phyloP scores from a whole-genome alignment of 2,797 vertebrate species.

The Spinus pinus region DNA sequence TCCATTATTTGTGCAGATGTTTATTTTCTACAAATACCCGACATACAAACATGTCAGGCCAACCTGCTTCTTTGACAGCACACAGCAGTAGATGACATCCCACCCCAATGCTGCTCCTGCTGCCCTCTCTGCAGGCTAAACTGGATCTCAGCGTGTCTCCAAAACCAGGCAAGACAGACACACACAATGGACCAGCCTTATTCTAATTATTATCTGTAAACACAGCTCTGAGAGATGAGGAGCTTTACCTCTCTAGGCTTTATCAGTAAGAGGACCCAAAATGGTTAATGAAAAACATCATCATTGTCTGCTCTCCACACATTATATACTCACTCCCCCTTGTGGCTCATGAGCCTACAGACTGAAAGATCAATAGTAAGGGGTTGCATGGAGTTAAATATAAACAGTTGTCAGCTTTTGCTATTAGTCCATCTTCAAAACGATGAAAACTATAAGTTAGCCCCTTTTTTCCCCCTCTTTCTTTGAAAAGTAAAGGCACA shows the following conservation, averaged over 20 bases:
- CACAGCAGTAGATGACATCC: neutral
- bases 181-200: neutral
- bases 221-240: neutral
- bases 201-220: neutral
- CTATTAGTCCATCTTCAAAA: neutral
- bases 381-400: neutral
- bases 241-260: neutral
- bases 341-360: neutral
- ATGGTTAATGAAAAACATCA: neutral
- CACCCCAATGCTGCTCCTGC: neutral
- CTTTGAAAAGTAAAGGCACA: neutral
- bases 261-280: neutral
- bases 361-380: neutral
- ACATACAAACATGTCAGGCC: neutral
- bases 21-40: neutral
- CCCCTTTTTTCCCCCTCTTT: rapidly evolving
- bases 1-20: neutral
- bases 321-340: constrained; percentile 7
- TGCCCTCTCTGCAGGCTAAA: neutral
- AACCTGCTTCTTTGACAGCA: neutral
- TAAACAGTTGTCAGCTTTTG: neutral
- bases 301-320: neutral
- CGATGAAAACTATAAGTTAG: neutral
- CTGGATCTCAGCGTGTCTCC: neutral
- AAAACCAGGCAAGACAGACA: neutral